Evolutionary conservation across 2,797 vertebrate genomes (phyloP), one percentile per base, ranked within the genome.

Genomic region (Gouania willdenowi): DNA sequence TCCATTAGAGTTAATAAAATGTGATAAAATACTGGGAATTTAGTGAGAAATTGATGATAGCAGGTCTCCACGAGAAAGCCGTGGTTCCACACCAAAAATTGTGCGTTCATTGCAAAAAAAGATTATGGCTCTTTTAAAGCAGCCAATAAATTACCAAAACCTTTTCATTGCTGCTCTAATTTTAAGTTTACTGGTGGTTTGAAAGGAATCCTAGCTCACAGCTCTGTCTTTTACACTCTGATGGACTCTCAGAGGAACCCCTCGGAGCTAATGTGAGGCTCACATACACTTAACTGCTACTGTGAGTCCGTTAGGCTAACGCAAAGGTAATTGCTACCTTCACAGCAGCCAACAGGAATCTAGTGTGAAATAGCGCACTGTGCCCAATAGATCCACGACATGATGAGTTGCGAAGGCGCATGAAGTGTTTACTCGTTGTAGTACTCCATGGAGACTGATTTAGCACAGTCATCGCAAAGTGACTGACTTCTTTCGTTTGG

Each of bases 381-480:
- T 58, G 76, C 72, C 84, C 78, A 79, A 83, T 82, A 84, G 82
- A 78, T 82, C 71, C 75, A 57, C 66, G 43, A 77, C 73, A 75
- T 84, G 83, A 86, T 88, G 84, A 87, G 81, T 79, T 72, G 81
- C 66, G 64, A 81, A 82, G 79, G 71, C 72, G 77, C 75, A 78
- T 79, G 75, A 84, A 81, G 81, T 84, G 82, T 86, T 86, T 86
- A 84, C 81, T 82, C 25, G 63, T 60, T 58, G 65, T 76, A 83
- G 77, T 67, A 62, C 84, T 77, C 77, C 58, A 23, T 43, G 62
- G 81, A 85, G 80, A 81, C 79, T 85, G 84, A 87, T 87, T 88
- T 87, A 86, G 83, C 82, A 82, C 82, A 77, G 83, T 78, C 77
- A 83, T 82, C 68, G 79, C 83, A 82, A 84, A 84, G 77, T 82